Evolutionary conservation across 2,888 invertebrate genomes (phyloP).

Genomic region (Oxyteleia sp.): DNA sequence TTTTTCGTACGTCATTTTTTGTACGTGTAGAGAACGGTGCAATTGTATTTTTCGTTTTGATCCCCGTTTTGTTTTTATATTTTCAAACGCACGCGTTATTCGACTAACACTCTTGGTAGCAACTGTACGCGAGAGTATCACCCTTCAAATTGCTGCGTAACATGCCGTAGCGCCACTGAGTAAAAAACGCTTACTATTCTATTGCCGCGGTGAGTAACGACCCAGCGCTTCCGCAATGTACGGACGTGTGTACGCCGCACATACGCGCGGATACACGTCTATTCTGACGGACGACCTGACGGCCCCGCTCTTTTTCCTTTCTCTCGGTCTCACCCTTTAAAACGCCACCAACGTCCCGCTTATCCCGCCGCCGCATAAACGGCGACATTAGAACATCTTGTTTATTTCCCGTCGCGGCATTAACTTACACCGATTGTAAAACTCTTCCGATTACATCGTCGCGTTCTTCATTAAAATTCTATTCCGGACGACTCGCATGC

Average conservation of each 20-base stretch:
- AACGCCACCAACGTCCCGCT: slow-evolving; percentile 37
- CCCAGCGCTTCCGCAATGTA: slow-evolving; percentile 71
- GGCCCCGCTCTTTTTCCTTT: slow-evolving; percentile 44
- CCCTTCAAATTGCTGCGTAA: slow-evolving; percentile 72
- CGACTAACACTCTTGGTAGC: slow-evolving; percentile 47
- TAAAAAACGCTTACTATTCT: slow-evolving; percentile 76
- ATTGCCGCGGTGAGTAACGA: slow-evolving; percentile 74
- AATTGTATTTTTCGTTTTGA: slow-evolving; percentile 11
- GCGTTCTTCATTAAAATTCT: slow-evolving; percentile 9
- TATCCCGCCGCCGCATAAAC: slow-evolving; percentile 27
- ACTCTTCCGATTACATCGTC: slow-evolving; percentile 20
- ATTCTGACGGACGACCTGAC: slow-evolving; percentile 62
- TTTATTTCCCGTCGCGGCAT: slow-evolving; percentile 33
- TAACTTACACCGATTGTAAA: slow-evolving; percentile 27
- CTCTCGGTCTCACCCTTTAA: slow-evolving; percentile 49
- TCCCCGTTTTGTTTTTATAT: slow-evolving; percentile 40
- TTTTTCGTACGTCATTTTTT: not conserved
- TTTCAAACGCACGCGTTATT: slow-evolving; percentile 37
- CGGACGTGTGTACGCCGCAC: slow-evolving; percentile 38
- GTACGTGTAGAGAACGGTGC: not conserved
- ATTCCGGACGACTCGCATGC: too few species aligned
- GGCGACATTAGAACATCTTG: slow-evolving; percentile 33
- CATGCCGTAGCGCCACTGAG: slow-evolving; percentile 71
- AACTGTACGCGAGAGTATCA: slow-evolving; percentile 66
- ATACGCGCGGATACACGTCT: slow-evolving; percentile 54